Evolutionary conservation across 2,888 invertebrate genomes (phyloP).

Genomic region (Tetranychus piercei): DNA sequence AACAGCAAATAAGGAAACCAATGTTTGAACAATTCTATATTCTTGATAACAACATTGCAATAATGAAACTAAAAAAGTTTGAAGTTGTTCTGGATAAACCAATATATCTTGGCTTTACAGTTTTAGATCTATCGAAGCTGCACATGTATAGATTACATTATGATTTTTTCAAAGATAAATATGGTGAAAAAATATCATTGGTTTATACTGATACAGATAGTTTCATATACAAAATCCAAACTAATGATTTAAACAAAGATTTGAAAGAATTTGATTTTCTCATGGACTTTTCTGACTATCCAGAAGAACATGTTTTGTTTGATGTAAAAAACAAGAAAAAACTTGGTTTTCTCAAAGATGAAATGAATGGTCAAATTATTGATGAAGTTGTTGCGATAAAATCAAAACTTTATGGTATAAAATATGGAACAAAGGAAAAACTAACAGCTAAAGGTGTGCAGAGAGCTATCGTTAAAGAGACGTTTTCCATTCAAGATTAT

Average conservation of each 20-base stretch:
- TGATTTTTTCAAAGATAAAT: conserved; percentile 25
- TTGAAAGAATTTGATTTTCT: conserved; percentile 19
- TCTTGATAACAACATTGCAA: conserved; percentile 6
- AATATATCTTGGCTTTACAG: conserved; percentile 27
- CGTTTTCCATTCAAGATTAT: not conserved
- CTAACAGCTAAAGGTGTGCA: not conserved
- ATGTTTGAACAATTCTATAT: conserved; percentile 16
- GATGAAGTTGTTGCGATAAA: conserved; percentile 28
- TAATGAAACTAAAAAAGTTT: conserved; percentile 14
- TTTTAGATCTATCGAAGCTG: conserved; percentile 29
- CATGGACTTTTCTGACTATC: conserved; percentile 29
- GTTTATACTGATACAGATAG: conserved; percentile 31
- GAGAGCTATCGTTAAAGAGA: not conserved
- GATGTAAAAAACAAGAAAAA: conserved; percentile 29
- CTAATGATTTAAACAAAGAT: conserved; percentile 28
- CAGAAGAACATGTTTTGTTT: conserved; percentile 25
- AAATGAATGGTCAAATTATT: conserved; percentile 28
- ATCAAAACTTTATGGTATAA: conserved; percentile 19
- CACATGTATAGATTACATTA: conserved; percentile 29
- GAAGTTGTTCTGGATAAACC: conserved; percentile 26
- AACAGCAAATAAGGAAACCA: conserved; percentile 17
- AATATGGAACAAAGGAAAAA: not conserved
- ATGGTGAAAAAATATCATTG: conserved; percentile 26
- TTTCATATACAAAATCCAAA: conserved; percentile 28
- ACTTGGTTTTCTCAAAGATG: conserved; percentile 30